phyloP scores from a whole-genome alignment of 2,113 vertebrate species.

The Falco punctatus region DNA sequence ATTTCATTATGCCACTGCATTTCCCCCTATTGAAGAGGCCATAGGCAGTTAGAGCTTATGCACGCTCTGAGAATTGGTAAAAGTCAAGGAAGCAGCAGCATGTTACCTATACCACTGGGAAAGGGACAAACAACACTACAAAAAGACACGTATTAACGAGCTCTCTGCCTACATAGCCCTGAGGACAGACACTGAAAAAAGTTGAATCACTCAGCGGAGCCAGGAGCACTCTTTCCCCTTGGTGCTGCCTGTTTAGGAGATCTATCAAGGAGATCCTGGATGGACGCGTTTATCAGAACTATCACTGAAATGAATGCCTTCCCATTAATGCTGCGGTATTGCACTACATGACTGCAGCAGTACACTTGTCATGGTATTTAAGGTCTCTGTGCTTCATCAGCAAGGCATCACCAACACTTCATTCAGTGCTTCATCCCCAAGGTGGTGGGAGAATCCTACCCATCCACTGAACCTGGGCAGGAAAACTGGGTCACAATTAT shows the following conservation, averaged over 20 bases:
- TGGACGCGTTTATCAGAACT: not conserved
- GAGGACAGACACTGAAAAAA: not conserved
- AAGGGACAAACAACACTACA: not conserved
- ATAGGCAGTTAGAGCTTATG: not conserved
- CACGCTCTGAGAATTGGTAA: not conserved
- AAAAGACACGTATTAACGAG: not conserved
- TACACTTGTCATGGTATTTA: accelerated
- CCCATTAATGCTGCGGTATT: not conserved
- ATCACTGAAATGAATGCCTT: not conserved
- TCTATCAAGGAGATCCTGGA: not conserved
- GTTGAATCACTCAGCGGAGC: not conserved
- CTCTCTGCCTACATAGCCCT: not conserved
- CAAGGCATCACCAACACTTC: not conserved
- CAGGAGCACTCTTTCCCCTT: not conserved
- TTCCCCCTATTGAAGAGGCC: not conserved
- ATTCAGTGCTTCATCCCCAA: not conserved
- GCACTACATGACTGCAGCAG: accelerated
- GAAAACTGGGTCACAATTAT: not conserved
- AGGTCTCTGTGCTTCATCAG: not conserved
- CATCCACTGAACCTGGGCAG: not conserved
- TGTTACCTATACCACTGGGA: not conserved
- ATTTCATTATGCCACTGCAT: not conserved
- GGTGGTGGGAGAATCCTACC: not conserved
- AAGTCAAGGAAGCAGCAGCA: not conserved
- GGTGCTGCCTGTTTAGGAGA: not conserved